Conservation (phyloP, 1,140 invertebrate genomes). For the Bursaphelenchus mucronatus region DNA sequence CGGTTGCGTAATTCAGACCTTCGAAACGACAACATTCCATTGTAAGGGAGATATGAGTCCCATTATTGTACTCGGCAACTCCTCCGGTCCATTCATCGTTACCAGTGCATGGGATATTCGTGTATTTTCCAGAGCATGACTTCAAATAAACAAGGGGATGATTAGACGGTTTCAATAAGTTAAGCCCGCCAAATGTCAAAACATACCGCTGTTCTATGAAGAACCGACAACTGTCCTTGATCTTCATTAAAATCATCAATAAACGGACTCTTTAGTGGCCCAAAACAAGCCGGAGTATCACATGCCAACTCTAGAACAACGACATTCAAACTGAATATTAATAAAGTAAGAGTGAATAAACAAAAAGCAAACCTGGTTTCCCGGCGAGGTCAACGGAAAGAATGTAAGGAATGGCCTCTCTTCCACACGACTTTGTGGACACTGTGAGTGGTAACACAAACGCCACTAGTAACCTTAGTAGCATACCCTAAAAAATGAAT, state of each 20-base stretch:
- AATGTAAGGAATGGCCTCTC: slow-evolving; percentile 30
- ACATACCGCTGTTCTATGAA: slow-evolving; percentile 27
- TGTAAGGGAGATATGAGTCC: slow-evolving; percentile 40
- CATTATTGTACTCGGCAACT: slow-evolving; percentile 38
- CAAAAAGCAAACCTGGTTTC: slow-evolving; percentile 16
- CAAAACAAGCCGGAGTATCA: slow-evolving; percentile 38
- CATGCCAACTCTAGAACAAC: slow-evolving; percentile 19
- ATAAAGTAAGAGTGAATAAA: slow-evolving; percentile 6
- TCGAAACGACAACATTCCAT: slow-evolving; percentile 42
- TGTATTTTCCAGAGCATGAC: slow-evolving; percentile 31
- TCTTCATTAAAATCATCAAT: slow-evolving; percentile 32
- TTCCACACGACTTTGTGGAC: slow-evolving; percentile 7
- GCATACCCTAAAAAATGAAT: too few relatives aligned
- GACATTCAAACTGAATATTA: slow-evolving; percentile 1
- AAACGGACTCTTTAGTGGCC: slow-evolving; percentile 7
- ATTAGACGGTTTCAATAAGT: not conserved
- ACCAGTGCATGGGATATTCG: slow-evolving; percentile 23
- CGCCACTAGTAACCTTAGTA: too few relatives aligned
- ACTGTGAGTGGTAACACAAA: not conserved
- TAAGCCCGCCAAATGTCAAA: not conserved
- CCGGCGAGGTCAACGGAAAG: slow-evolving; percentile 26
- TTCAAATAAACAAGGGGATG: slow-evolving; percentile 17
- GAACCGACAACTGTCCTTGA: slow-evolving; percentile 14
- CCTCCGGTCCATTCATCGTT: slow-evolving; percentile 47
- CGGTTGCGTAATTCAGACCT: slow-evolving; percentile 29